phyloP scores from a whole-genome alignment of 2,888 invertebrate genomes.

The Catocala nupta region DNA sequence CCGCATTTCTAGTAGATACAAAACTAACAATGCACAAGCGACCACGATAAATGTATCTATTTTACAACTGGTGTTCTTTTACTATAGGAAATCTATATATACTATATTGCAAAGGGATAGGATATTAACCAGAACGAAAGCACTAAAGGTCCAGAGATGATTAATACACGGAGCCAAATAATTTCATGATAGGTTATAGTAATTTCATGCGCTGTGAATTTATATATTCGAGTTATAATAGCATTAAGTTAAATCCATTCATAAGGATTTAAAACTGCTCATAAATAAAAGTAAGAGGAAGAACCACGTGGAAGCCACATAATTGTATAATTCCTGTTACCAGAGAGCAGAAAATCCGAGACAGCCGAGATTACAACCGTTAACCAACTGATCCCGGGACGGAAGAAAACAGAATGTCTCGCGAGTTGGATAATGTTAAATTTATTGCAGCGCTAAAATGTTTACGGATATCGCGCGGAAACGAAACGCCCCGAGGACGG shows the following conservation, averaged over 20 bases:
- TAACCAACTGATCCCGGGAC: constrained; percentile 85
- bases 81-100: not conserved
- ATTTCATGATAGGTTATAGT: not conserved
- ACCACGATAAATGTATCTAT: too few species aligned
- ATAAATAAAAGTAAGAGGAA: constrained; percentile 65
- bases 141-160: not conserved
- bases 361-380: constrained; percentile 83
- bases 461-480: constrained; percentile 85
- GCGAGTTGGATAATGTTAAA: constrained; percentile 85
- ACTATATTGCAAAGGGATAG: not conserved
- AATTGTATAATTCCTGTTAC: constrained; percentile 80
- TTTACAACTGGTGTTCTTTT: not conserved
- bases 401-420: constrained; percentile 86
- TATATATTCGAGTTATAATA: too few species aligned
- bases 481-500: constrained; percentile 73
- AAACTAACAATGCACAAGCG: too few species aligned
- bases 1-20: too few species aligned
- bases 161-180: not conserved
- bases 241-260: not conserved
- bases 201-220: not conserved
- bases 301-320: constrained; percentile 71
- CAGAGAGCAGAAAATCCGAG: constrained; percentile 77
- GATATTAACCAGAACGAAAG: not conserved
- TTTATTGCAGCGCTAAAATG: constrained; percentile 87
- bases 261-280: constrained; percentile 28